Evolutionary conservation across 2,113 vertebrate genomes (phyloP).

Genomic region (Xiphorhynchus elegans): DNA sequence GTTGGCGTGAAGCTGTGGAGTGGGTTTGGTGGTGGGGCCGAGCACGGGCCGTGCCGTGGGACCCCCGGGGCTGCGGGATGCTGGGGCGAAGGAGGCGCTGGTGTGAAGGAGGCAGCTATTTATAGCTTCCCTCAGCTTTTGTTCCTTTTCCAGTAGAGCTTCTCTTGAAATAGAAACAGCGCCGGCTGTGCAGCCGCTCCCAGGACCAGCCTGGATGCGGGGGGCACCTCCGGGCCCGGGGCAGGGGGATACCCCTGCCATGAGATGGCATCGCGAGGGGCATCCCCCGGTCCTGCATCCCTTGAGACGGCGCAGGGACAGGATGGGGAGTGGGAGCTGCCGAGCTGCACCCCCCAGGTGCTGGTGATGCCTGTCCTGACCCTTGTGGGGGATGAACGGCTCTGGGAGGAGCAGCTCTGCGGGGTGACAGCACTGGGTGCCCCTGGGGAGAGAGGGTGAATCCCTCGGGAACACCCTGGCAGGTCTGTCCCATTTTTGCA

Average conservation of each 20-base stretch:
- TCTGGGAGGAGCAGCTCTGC: background rate
- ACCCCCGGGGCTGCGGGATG: constrained; percentile 17
- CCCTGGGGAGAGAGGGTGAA: background rate
- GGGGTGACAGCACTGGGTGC: background rate
- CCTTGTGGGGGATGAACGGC: no score
- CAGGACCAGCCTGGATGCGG: background rate
- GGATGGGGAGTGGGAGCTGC: background rate
- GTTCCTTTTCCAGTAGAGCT: constrained; percentile 79
- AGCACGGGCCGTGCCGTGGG: background rate
- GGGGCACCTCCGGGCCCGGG: background rate
- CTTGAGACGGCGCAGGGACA: background rate
- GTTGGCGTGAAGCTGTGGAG: background rate
- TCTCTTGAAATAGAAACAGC: constrained; percentile 76
- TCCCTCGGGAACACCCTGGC: background rate
- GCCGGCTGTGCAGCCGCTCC: constrained; percentile 44
- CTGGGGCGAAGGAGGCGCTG: constrained; percentile 51
- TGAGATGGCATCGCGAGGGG: rapidly evolving
- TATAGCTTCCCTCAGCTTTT: constrained; percentile 78
- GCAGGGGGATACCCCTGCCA: background rate
- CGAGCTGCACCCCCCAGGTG: rapidly evolving
- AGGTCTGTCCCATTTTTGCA: background rate
- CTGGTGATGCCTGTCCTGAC: background rate
- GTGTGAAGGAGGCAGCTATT: constrained; percentile 74
- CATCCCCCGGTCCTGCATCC: background rate
- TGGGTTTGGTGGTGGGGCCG: background rate